These are phyloP conservation scores for Dromococcyx pavoninus DNA, from an alignment of 2,797 vertebrate species.

Conservation along the genomic window DNA sequence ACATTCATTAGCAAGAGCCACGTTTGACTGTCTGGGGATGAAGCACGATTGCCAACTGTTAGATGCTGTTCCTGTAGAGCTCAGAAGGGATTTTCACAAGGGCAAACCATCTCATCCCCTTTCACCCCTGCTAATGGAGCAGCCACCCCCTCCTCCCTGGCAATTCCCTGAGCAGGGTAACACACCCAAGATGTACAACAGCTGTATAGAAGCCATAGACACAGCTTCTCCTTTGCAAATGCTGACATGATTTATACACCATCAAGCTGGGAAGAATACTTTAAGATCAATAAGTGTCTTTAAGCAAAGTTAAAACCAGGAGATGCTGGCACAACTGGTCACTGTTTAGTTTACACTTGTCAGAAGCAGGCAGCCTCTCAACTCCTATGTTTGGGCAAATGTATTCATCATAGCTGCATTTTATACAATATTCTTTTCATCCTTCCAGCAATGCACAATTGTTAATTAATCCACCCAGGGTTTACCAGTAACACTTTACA, in stretches of 20 bases:
- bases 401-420: neutral
- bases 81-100: neutral
- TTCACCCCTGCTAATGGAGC: neutral
- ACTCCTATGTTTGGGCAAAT: neutral
- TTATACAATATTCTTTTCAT: constrained; percentile 7
- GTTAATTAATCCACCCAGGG: constrained; percentile 3
- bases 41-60: neutral
- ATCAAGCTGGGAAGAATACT: neutral
- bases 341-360: constrained; percentile 17
- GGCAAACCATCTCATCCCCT: neutral
- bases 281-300: neutral
- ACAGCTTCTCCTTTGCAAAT: neutral
- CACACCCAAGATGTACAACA: neutral
- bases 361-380: neutral
- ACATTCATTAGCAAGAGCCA: neutral
- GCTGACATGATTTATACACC: fast-evolving
- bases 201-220: neutral
- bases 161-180: neutral
- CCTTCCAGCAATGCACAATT: neutral
- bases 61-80: neutral
- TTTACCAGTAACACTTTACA: neutral
- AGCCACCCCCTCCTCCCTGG: neutral
- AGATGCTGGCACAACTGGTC: neutral
- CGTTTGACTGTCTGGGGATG: neutral
- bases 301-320: neutral